Conservation (phyloP, 2,113 vertebrate genomes). For the Crotalus tigris region DNA sequence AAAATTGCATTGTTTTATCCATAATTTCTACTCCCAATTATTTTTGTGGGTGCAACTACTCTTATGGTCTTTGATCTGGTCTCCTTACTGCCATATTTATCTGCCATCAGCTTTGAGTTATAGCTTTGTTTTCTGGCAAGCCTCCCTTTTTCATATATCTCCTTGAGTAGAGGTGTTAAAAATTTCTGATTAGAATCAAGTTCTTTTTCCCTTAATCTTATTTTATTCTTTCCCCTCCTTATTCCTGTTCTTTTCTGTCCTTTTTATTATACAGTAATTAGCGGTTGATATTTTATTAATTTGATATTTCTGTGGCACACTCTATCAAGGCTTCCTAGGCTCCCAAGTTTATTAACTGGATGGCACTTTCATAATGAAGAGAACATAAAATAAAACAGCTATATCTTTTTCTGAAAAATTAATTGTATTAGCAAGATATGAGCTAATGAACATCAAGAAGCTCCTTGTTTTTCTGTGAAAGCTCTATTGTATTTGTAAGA, state of each 20-base stretch:
- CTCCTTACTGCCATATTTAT: conserved; percentile 46
- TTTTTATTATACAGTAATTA: neutral
- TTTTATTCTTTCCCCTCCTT: conserved; percentile 4
- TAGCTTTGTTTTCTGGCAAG: conserved; percentile 37
- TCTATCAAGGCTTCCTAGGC: neutral
- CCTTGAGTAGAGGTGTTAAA: conserved; percentile 62
- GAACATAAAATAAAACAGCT: neutral
- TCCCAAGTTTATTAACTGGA: neutral
- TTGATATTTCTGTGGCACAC: neutral
- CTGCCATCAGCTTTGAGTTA: conserved; percentile 41
- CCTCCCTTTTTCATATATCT: conserved; percentile 43
- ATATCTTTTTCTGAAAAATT: too few relatives aligned
- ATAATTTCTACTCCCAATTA: neutral
- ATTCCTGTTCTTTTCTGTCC: conserved; percentile 21
- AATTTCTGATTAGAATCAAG: conserved; percentile 53
- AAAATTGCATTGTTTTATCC: neutral
- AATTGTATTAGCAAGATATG: too few relatives aligned
- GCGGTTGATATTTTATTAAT: neutral
- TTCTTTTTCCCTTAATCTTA: conserved; percentile 9
- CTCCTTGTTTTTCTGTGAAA: neutral
- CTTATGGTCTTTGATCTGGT: conserved; percentile 32
- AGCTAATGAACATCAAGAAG: neutral
- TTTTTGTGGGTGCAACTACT: conserved; percentile 11
- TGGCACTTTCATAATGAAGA: neutral
- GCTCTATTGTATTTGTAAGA: neutral